Percentiles rank a stretch among this genome's conserved stretches.
phyloP scores from a whole-genome alignment of 2,797 vertebrate species.

The Chiroxiphia lanceolata region DNA sequence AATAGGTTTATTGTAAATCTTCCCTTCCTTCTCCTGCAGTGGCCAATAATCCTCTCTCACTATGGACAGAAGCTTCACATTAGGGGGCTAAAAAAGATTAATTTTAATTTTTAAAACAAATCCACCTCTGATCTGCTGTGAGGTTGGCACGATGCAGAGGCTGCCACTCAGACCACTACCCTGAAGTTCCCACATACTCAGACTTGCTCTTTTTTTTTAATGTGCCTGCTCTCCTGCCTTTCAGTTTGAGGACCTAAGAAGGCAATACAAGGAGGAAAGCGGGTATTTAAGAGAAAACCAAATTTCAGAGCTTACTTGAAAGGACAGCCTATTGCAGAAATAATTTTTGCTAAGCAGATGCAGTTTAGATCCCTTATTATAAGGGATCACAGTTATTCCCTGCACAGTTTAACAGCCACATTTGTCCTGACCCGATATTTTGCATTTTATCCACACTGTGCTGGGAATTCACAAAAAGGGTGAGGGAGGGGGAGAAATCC shows the following conservation, averaged over 20 bases:
- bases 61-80: not conserved
- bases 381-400: not conserved
- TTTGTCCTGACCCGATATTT: not conserved
- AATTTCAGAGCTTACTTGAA: not conserved
- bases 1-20: not conserved
- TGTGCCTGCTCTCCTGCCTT: not conserved
- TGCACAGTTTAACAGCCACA: not conserved
- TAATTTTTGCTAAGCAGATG: not conserved
- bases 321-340: not conserved
- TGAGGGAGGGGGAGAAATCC: not conserved
- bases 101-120: not conserved
- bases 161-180: not conserved
- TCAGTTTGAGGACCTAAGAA: not conserved
- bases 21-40: not conserved
- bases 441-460: not conserved
- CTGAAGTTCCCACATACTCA: not conserved
- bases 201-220: not conserved
- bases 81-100: not conserved
- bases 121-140: not conserved
- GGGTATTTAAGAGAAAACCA: not conserved
- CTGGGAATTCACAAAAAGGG: constrained; percentile 12
- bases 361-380: not conserved
- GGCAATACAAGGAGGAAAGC: not conserved
- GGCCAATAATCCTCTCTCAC: not conserved
- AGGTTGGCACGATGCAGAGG: not conserved